These are phyloP conservation scores for Crocuta crocuta DNA, from an alignment of 2,113 vertebrate species.

Conservation along the genomic window DNA sequence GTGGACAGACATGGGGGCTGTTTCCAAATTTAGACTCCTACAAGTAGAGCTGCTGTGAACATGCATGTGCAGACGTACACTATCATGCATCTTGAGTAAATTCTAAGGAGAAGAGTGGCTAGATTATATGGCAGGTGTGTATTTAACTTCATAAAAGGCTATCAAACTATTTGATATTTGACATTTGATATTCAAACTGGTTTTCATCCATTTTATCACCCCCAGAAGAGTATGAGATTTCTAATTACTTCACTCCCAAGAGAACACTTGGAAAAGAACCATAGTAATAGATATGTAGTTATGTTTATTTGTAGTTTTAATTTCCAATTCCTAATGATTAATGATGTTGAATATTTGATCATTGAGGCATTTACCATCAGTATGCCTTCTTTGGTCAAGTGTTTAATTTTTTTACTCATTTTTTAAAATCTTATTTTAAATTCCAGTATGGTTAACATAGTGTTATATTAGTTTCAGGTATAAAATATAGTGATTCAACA, in stretches of 20 bases:
- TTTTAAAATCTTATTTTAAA: not conserved
- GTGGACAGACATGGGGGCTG: not conserved
- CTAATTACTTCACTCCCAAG: not conserved
- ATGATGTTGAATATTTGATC: not conserved
- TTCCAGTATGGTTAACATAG: not conserved
- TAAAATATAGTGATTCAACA: not conserved
- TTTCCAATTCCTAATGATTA: not conserved
- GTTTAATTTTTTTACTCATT: not conserved
- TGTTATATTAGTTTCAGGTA: not conserved
- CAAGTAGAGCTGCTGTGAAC: not conserved
- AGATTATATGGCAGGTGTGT: not conserved
- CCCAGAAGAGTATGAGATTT: not conserved
- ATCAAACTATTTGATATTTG: not conserved
- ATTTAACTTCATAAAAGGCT: not conserved
- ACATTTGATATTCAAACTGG: not conserved
- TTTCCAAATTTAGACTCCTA: not conserved
- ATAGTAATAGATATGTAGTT: not conserved
- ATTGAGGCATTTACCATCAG: not conserved
- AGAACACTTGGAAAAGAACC: not conserved
- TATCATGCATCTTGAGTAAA: not conserved
- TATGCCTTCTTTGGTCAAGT: not conserved
- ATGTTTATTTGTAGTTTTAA: not conserved
- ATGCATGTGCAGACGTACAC: not conserved
- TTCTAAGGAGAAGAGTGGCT: not conserved
- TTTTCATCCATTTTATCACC: not conserved